Base-by-base conservation (phyloP, 2,888 invertebrate species). In the Erynnis tages region DNA sequence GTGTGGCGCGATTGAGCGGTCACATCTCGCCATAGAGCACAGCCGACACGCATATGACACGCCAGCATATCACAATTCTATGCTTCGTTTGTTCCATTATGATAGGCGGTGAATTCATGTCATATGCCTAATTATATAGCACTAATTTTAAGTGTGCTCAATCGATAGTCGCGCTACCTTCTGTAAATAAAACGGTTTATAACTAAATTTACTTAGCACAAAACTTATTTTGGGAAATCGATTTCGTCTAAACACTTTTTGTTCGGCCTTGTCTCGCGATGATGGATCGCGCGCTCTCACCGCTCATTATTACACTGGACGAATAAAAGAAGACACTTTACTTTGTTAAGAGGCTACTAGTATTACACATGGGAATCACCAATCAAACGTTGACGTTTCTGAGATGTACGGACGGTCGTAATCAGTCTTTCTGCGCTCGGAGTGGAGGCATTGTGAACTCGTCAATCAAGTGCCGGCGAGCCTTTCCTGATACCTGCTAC, bases 291-390 rank as follows among this genome's bases (percentile, higher is more conserved):
- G 58, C 58, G 63, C 67, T 32, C 49, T 32, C 54, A 57, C 54
- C 35, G 41, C 55, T 66, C 66, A 63, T 69, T 65, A 67, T 63
- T 64, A 65, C 66, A 71, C 62, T 63, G 65, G 54, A 53, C 59
- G 54, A 56, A 56, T 54, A 47, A 56, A 56, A 49, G 53, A 73
- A 70, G 71, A 76, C 66, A 69, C 69, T 67, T 58, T 53, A 60
- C 47, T 54, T 78, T 73, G 70, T 65, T 65, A 65, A 63, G 58
- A 67, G 69, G 78, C 88, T 89, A 85, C 88, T 73, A 74, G 89
- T 87, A 82, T 88, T 89, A 89, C 89, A 88, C 88, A 84, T 85
- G 89, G 89, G 89, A 85, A 80, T 78, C 72, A 88, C 87, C 87
- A 83, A 89, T 89, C 88, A 88, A 79, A 78, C 38, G 64, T 73